Evolutionary conservation across 53 echinoderm and acorn worm genomes (phyloP), one percentile per base, ranked within the genome.

Genomic region (Crossaster papposus): DNA sequence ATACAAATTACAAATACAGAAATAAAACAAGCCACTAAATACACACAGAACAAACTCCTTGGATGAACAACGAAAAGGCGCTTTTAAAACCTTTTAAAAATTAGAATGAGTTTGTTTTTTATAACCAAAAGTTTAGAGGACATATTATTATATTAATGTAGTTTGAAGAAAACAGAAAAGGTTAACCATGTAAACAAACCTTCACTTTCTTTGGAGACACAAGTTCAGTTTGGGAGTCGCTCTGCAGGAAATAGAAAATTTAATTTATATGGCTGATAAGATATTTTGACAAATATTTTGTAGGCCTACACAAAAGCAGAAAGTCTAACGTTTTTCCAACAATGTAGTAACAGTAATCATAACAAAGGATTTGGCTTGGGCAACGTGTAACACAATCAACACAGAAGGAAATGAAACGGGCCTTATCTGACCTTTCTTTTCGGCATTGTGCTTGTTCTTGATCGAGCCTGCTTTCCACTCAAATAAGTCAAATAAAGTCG

Each of bases 361-460:
- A 9, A 44, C 44, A 44, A 44, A 44, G 44, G 44, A 44, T 44
- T 44, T 44, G 44, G 44, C 44, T 9, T 38, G 38, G 38, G 3
- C 38, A 7, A 2, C 3, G 3, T 7, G 38, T 38, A 38, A 38
- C n/a, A 7, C 38, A 2, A 38, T 7, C 38, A 7, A 38, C 38
- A 38, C 38, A 4, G 7, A 7, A 7, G 3, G 38, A 38, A 2
- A 38, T 38, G 2, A 38, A 4, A 38, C 38, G 3, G 38, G 38
- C 2, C 3, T 38, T 26, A 26, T n/a, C 68, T 26, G 54, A 85
- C 85, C 85, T 87, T 87, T 76, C 75, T 76, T 77, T 87, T 87
- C 76, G 87, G 77, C 87, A 87, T 87, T 54, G 37, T 68, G 65
- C 1, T 82, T 5, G 44, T 44, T n/a, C 12, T 31, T 17, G 58